Base-by-base conservation (phyloP, 2,797 vertebrate genomes). In the Amblyraja radiata region DNA sequence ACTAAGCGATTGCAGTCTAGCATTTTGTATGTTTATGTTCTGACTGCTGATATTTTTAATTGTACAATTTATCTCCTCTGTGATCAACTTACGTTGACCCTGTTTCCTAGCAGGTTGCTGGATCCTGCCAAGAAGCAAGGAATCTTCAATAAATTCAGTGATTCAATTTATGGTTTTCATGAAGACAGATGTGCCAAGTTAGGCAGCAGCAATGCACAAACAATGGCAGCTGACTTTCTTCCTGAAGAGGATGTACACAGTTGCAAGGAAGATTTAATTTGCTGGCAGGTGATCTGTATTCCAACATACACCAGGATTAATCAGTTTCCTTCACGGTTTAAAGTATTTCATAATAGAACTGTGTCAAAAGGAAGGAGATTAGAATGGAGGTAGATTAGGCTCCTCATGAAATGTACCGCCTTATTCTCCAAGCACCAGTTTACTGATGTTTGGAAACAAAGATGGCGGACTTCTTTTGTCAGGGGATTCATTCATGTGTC, bases 31-130 rank as follows among this genome's bases (percentile, higher is more conserved):
- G 68, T 54, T 54, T 92, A 46, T 21, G 11, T 91, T 92, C 54
- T 92, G 90, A 71, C 39, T 28, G 32, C 90, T 92, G 90, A 92
- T 92, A 54, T 28, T 92, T 92, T 92, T 28, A 25, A 92, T 76
- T 92, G 90, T 76, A 76, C 68, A 36, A 92, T 28, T 92, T 76
- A 39, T 73, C 76, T 92, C 39, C 68, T 92, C 90, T n/a, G 68
- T 74, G 39, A 92, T 76, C 90, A 73, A 76, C 90, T 76, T 58
- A 92, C 14, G 54, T 14, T 54, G 39, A 76, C 25, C 46, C 32
- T 3, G 54, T 54, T 88, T 92, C 71, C 36, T 71, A 92, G 71
- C 5, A 28, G 5, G 25, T n/a, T 28, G 46, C 25, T 76, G 39
- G 36, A 73, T 73, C 23, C 6, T 0, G 2, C n/a, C 21, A 36